Conservation (phyloP, 2,888 invertebrate species). For the Euplagia quadripunctaria region DNA sequence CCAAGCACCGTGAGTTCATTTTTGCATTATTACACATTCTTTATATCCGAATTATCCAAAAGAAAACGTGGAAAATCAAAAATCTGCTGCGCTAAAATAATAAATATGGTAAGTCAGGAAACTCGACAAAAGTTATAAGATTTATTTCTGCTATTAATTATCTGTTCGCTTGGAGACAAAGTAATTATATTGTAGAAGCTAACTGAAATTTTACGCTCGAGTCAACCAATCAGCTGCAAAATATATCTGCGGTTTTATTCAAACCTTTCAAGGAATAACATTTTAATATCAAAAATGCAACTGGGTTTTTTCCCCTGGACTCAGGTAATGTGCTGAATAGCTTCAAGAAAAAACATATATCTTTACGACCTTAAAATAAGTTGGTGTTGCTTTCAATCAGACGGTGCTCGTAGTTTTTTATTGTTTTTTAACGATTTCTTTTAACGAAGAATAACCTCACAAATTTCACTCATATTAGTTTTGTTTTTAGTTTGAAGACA, state of each 20-base stretch:
- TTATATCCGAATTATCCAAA: conserved; percentile 28
- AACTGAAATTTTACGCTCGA: conserved; percentile 71
- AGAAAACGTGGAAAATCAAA: conserved; percentile 37
- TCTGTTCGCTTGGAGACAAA: conserved; percentile 70
- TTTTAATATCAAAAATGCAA: neutral
- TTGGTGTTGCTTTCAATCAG: no score
- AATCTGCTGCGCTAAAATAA: conserved; percentile 60
- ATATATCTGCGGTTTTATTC: conserved; percentile 52
- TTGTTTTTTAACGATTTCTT: no score
- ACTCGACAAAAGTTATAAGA: conserved; percentile 73
- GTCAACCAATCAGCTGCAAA: conserved; percentile 62
- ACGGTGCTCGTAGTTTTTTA: no score
- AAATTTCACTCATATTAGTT: no score
- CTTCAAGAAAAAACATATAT: neutral
- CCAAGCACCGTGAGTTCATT: conserved; percentile 19
- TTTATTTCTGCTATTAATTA: conserved; percentile 76
- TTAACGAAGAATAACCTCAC: no score
- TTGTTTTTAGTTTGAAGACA: no score
- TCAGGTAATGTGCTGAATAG: neutral
- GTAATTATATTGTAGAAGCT: conserved; percentile 73
- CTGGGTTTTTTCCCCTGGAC: neutral
- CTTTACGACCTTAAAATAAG: no score
- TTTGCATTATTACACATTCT: conserved; percentile 21
- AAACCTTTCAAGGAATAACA: neutral
- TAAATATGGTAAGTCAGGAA: conserved; percentile 70